These are phyloP conservation scores for Mastomys coucha DNA, from an alignment of 2,113 vertebrate genomes.

Conservation along the genomic window DNA sequence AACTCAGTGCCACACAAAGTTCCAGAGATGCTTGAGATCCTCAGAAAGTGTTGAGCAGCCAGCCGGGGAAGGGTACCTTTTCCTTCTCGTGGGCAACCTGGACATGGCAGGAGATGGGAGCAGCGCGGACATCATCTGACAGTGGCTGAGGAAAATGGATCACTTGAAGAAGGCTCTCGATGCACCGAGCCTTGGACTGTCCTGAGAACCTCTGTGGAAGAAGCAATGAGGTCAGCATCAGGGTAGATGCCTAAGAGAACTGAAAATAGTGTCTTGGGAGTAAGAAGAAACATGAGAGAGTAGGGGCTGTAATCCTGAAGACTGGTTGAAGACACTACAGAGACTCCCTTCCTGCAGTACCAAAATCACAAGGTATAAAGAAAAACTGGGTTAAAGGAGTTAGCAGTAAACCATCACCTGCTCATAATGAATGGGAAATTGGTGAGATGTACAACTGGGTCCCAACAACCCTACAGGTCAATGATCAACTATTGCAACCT, in stretches of 20 bases:
- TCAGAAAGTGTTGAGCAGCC: not conserved
- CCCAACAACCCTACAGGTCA: not conserved
- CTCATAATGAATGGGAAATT: not conserved
- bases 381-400: not conserved
- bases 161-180: constrained; percentile 86
- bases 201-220: constrained; percentile 84
- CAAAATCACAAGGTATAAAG: not conserved
- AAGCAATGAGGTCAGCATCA: not conserved
- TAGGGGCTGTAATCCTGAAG: not conserved
- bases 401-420: not conserved
- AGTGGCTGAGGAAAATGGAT: constrained; percentile 84
- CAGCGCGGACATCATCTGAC: constrained; percentile 75
- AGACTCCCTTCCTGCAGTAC: not conserved
- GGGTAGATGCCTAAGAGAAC: not conserved
- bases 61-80: constrained; percentile 78
- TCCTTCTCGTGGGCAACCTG: constrained; percentile 68
- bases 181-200: constrained; percentile 76
- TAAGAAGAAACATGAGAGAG: not conserved
- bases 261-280: not conserved
- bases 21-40: not conserved
- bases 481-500: not conserved
- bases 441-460: not conserved
- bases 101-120: constrained; percentile 72
- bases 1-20: not conserved
- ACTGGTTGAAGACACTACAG: not conserved